phyloP scores from a whole-genome alignment of 1,140 invertebrate species.

The Proctacanthus coquilletti region DNA sequence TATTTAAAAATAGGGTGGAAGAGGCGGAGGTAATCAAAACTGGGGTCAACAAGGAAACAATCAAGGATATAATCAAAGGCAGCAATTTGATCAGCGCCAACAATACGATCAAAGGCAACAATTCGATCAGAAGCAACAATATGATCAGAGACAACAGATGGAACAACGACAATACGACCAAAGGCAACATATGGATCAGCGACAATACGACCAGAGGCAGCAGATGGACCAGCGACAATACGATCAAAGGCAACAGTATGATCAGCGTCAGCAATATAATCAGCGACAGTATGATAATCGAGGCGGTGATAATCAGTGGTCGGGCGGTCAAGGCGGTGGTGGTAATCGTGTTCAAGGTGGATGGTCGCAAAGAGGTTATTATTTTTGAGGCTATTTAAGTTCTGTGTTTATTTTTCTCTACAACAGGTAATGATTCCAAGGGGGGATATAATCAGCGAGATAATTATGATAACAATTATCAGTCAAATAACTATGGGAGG shows the following conservation, averaged over 20 bases:
- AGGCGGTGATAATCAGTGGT: conserved; percentile 6
- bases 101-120: conserved; percentile 5
- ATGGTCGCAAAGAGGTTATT: conserved; percentile 7
- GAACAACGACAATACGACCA: conserved; percentile 7
- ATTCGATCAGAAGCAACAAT: conserved; percentile 8
- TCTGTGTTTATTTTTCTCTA: background rate
- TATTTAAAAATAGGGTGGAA: conserved; percentile 11
- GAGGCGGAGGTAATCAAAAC: conserved; percentile 16
- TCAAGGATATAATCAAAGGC: conserved; percentile 20
- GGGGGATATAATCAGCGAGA: background rate
- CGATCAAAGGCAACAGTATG: conserved; percentile 7
- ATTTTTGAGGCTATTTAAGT: background rate
- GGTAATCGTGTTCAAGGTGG: conserved; percentile 10
- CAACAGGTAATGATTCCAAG: background rate
- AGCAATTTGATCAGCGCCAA: conserved; percentile 12
- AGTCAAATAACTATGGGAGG: no score
- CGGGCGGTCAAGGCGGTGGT: conserved; percentile 10
- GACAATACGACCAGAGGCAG: conserved; percentile 5
- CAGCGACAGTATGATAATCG: conserved; percentile 8
- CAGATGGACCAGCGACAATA: conserved; percentile 9
- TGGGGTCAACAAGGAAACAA: conserved; percentile 21
- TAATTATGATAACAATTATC: background rate
- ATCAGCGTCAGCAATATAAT: conserved; percentile 4
- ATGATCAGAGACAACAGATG: background rate
- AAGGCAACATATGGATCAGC: conserved; percentile 5